Conservation (phyloP, 2,113 vertebrate species). For the Elephas maximus region DNA sequence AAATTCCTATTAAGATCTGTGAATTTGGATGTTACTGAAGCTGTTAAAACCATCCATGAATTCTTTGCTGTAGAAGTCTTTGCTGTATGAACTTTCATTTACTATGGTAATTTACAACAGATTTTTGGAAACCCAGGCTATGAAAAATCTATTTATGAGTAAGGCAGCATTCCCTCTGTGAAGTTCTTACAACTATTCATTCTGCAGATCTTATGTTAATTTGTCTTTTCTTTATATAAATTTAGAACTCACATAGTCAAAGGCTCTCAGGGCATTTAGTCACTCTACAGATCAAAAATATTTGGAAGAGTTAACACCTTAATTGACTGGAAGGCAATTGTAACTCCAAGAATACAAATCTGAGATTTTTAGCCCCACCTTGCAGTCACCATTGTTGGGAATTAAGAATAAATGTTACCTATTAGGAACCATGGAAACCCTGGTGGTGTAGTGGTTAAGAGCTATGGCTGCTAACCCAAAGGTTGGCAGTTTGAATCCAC, state of each 20-base stretch:
- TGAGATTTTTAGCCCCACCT: neutral
- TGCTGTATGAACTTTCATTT: constrained; percentile 35
- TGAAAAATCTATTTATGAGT: constrained; percentile 60
- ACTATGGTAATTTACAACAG: constrained; percentile 63
- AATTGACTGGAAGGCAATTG: neutral
- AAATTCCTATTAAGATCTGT: neutral
- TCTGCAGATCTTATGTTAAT: constrained; percentile 29
- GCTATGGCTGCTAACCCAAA: too few species aligned
- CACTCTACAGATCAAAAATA: neutral
- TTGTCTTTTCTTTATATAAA: constrained; percentile 1
- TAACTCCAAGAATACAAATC: constrained; percentile 31
- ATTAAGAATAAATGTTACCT: neutral
- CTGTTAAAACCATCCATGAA: constrained; percentile 18
- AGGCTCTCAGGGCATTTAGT: constrained; percentile 52
- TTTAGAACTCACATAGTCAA: constrained; percentile 60
- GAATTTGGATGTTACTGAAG: constrained; percentile 8
- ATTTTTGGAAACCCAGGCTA: constrained; percentile 65
- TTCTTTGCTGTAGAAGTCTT: constrained; percentile 33
- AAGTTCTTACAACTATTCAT: constrained; percentile 60
- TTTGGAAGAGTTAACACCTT: constrained; percentile 12
- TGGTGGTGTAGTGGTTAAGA: too few species aligned
- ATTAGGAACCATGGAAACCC: neutral
- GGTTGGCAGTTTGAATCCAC: too few species aligned
- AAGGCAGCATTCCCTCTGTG: constrained; percentile 44
- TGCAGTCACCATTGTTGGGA: neutral